Evolutionary conservation across 1,140 invertebrate genomes (phyloP), one percentile per base, ranked within the genome.

Genomic region (Drosophila santomea): DNA sequence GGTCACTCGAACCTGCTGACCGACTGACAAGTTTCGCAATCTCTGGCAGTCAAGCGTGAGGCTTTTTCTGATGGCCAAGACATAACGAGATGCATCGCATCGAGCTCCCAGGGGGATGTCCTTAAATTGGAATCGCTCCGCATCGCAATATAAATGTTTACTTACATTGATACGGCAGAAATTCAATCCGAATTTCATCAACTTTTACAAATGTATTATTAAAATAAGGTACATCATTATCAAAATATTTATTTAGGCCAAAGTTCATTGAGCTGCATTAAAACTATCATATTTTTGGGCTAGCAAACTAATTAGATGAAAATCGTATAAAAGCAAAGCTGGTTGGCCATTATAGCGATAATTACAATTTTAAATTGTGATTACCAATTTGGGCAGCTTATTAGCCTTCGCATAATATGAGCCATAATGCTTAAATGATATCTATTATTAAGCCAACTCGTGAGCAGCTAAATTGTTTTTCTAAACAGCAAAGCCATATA

Each of bases 1-100:
- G 66, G 43, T 58, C 67, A 48, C 51, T 50, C n/a, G 43, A 36
- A 14, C 28, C 20, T 39, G 36, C 25, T 48, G 43, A 17, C 36
- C 23, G 51, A 50, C 36, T 50, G 68, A 72, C 68, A 72, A 50
- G 43, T 43, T 15, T 71, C 28, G 20, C 64, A 66, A 66, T 69
- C 52, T 58, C 66, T 71, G 52, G 25, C 68, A 58, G 52, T 71
- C 36, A 58, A 48, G 36, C 66, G 52, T 39, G 52, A 25, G 63
- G 11, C 43, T 17, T 5, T 56, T 57, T 48, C 25, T 25, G 64
- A 71, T 56, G 32, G 41, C 43, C 41, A 69, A 72, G 68, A 72
- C 66, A 43, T 36, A 23, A 48, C 12, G 15, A 25, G 43, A 57
- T 41, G 64, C 17, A 58, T 15, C n/a, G 10, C 4, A 14, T 38